Evolutionary conservation across 2,797 vertebrate species (phyloP), one percentile per base, ranked within the genome.

Genomic region (Artibeus jamaicensis): DNA sequence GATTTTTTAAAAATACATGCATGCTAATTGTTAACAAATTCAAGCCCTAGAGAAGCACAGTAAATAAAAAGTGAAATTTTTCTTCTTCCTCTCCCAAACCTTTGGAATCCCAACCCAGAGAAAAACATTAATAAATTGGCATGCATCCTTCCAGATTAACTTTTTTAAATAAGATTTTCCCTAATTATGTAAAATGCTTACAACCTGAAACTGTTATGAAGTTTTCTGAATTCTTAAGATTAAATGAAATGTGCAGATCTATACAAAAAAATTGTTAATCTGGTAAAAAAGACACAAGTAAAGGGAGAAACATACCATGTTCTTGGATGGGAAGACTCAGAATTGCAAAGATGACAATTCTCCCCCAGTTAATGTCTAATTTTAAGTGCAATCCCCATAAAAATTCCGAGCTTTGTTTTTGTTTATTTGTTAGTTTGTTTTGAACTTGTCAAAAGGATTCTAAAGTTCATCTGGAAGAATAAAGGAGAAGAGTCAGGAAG

Each of bases 401-500:
- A 91, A 94, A 81, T 91, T 95, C 84, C 71, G n/a, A 83, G 79
- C n/a, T 53, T 53, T 55, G 15, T 2, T 44, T 67, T 84, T 29
- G 14, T 29, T 42, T 44, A 16, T 92, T 74, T 32, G 14, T 44
- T 44, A 46, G 26, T 92, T 95, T 92, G 55, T 89, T 92, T 91
- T 95, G 90, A 89, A 89, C 74, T 71, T 94, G 91, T 32, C 73
- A 92, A 77, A 96, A 77, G 94, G 95, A 96, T 62, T 97, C 79
- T 96, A 94, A 95, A 94, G 34, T 96, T 94, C 89, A 87, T 96
- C 92, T 97, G 87, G 87, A 95, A 95, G 92, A 95, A 95, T 95
- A 96, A 93, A 96, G 91, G 78, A 83, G 42, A 94, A 91, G 0
- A 73, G 62, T 95, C 70, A 94, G 84, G 85, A 93, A 94, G 26